Base-by-base conservation (phyloP, 2,888 invertebrate genomes). In the Anagyrus pseudococci region DNA sequence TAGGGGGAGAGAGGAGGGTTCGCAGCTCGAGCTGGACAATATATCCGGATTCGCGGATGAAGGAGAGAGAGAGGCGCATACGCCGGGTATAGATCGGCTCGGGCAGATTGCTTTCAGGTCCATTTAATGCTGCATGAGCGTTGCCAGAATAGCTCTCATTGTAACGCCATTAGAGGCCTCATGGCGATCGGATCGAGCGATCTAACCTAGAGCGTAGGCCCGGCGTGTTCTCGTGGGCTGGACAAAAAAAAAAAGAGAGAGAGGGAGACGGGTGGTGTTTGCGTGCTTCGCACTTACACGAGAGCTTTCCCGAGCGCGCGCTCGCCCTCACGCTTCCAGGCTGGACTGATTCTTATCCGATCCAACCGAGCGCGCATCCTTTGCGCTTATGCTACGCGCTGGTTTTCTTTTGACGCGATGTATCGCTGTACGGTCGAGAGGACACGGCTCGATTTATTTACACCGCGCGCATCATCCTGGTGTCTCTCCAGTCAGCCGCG, bases 101-200 rank as follows among this genome's bases (percentile, higher is more conserved):
- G 62, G 56, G 40, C 66, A 74, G 78, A 78, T 78, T 74, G 71
- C 72, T 75, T 75, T 77, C 75, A 73, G 72, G 70, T 69, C 72
- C 75, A 74, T 77, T 76, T 74, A 76, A 71, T 68, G 60, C 64
- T 66, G 66, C 64, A 65, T 66, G 67, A 68, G 56, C 53, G 60
- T 63, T 71, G 70, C 72, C 73, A 72, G 71, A 71, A 62, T 66
- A 68, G 50, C 53, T 29, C 68, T 62, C 66, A 69, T 71, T 74
- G 70, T 72, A 58, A 47, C 55, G 63, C 63, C 68, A 70, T 70
- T 68, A 67, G 58, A n/a, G 29, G 10, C 41, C 47, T 10, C 29
- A 10, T 29, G 37, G 26, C 58, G 63, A 63, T 57, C 56, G 40
- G 43, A 26, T 26, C 47, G 29, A 54, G 46, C 46, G 61, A 64